Conservation (phyloP, 2,888 invertebrate species). For the Tetrapedia diversipes region DNA sequence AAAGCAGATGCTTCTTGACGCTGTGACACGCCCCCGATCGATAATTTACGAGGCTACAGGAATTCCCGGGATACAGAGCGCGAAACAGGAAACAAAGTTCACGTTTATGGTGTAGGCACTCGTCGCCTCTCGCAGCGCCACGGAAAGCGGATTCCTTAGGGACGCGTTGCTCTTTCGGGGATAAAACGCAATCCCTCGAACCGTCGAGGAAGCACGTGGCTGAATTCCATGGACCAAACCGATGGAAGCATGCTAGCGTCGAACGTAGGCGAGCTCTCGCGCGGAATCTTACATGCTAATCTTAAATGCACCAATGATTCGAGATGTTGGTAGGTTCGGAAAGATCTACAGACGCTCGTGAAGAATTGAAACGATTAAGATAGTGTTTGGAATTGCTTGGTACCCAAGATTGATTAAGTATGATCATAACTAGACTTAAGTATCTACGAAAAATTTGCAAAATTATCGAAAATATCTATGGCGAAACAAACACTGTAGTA, state of each 20-base stretch:
- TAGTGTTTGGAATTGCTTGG: neutral
- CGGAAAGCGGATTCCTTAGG: constrained; percentile 56
- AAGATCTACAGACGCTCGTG: no score
- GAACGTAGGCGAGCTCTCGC: constrained; percentile 17
- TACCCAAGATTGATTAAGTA: no score
- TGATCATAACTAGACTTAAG: no score
- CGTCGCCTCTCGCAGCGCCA: constrained; percentile 23
- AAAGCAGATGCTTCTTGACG: no score
- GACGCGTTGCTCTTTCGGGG: constrained; percentile 47
- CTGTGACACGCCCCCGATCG: no score
- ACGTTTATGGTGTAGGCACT: constrained; percentile 48
- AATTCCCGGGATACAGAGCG: no score
- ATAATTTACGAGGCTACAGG: no score
- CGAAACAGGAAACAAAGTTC: no score
- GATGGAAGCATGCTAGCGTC: constrained; percentile 24
- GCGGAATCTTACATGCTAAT: constrained; percentile 34
- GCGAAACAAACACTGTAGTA: no score
- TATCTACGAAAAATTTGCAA: no score
- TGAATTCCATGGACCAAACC: neutral
- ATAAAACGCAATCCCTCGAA: constrained; percentile 61
- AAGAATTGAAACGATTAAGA: constrained; percentile 18
- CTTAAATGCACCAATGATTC: constrained; percentile 25
- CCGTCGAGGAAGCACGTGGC: constrained; percentile 34
- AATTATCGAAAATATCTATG: no score
- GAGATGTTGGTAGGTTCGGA: neutral